Evolutionary conservation across 1,140 invertebrate species (phyloP), one percentile per base, ranked within the genome.

Genomic region (Meteorus sp.): DNA sequence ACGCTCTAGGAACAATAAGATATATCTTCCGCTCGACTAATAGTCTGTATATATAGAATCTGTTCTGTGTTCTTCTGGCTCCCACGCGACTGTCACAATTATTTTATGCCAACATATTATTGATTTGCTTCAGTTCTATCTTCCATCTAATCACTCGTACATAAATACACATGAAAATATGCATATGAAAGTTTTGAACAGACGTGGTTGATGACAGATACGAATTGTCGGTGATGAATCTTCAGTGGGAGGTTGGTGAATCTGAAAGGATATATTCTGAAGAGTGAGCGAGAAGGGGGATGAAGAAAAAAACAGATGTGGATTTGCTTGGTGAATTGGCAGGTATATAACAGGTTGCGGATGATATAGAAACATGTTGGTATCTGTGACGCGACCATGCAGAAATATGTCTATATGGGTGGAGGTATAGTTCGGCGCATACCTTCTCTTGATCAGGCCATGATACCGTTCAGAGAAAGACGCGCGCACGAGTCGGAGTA

Each of bases 1-100:
- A 62, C 45, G 57, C 47, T 62, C 22, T 55, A 55, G 53, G 56
- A 62, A 68, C 62, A 66, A 68, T 65, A 62, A 68, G 56, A 69
- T 69, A 69, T 64, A 64, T 64, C 65, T 48, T 48, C 45, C n/a
- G 13, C 22, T 63, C 55, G 68, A 63, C 52, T 61, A 61, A 66
- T 66, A 66, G 25, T 0, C n/a, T n/a, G n/a, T n/a, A n/a, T n/a
- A 8, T 13, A 0, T 29, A 29, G 25, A 45, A 13, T 27, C 7
- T 20, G n/a, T 29, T 35, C 41, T 7, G 2, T 8, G 19, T 41
- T 29, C 31, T 43, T 17, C 17, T 17, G 6, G 17, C 17, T 44
- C 41, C 41, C 8, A 13, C 17, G 7, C 2, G 13, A 44, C 13
- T 44, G 41, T 44, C 41, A 44, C 41, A 44, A 13, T 44, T 19